Evolutionary conservation across 2,797 vertebrate species (phyloP).

Genomic region (Monodelphis domestica): DNA sequence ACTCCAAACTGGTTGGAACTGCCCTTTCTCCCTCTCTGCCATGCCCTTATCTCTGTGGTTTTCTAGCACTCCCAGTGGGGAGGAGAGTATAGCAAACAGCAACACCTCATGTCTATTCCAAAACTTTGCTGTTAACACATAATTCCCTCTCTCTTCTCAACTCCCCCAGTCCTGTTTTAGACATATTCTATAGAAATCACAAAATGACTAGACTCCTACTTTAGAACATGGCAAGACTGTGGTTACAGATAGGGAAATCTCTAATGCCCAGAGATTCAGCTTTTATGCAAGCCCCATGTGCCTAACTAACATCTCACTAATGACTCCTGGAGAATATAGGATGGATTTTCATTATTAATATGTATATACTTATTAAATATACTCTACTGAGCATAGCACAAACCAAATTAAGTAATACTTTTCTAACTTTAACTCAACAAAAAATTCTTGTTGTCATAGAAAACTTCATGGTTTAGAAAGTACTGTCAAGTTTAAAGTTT

Average conservation of each 20-base stretch:
- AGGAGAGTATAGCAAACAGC: not conserved
- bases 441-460: not conserved
- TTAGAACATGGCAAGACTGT: not conserved
- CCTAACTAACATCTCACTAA: not conserved
- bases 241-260: not conserved
- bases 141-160: not conserved
- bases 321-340: not conserved
- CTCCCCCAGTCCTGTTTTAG: not conserved
- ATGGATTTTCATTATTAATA: not conserved
- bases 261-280: not conserved
- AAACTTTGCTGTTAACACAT: not conserved
- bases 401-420: not conserved
- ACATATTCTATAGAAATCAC: not conserved
- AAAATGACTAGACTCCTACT: not conserved
- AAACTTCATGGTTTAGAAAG: not conserved
- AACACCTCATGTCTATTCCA: not conserved
- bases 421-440: not conserved
- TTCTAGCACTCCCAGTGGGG: not conserved
- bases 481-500: not conserved
- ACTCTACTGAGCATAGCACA: not conserved
- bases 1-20: not conserved
- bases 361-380: not conserved
- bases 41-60: not conserved
- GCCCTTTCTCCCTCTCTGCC: not conserved
- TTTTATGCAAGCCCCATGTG: not conserved